Base-by-base conservation (phyloP, 2,797 vertebrate genomes). In the Rhabdophis nuchalis region DNA sequence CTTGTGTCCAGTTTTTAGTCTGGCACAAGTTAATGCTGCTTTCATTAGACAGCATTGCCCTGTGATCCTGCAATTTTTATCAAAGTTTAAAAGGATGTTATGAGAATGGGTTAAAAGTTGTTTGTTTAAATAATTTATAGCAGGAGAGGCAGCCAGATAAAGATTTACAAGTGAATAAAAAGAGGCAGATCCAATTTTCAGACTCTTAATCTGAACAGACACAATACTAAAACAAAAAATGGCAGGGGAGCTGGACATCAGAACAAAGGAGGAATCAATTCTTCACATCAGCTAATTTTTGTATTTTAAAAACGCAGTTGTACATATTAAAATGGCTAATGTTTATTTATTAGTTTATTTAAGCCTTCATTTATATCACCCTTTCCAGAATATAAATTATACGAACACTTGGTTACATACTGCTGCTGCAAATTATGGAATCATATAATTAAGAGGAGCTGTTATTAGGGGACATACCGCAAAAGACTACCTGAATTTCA, bases 191-290 rank as follows among this genome's bases (percentile, higher is more conserved):
- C 68, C 68, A 36, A 72, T 36, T 72, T 72, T 72, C 7, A 36
- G 68, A 36, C 32, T 72, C 16, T 36, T 68, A 68, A 32, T 68
- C n/a, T 32, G 16, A 72, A 72, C 14, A 72, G 68, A 72, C n/a
- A 72, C 7, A 72, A 20, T 72, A 72, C 16, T 36, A 72, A 72
- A 72, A 68, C 32, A 29, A 2, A 1, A 1, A 1, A 6, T 4
- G 1, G 1, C 4, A 5, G 1, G 2, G 57, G 11, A 1, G 12
- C 29, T 72, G 32, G 68, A 36, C 2, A 36, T 72, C 0, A 7
- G 36, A 72, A 36, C 16, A 72, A 72, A 60, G 32, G 16, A 72
- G 64, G n/a, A 72, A 72, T 16, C 8, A 36, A 36, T 72, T 36
- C 6, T 14, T 72, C n/a, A 72, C 1, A 7, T 18, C 32, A 36